Percentiles rank a stretch among this genome's conserved stretches.
Conservation (phyloP, 2,888 invertebrate genomes). For the Cacoxenus indagator region DNA sequence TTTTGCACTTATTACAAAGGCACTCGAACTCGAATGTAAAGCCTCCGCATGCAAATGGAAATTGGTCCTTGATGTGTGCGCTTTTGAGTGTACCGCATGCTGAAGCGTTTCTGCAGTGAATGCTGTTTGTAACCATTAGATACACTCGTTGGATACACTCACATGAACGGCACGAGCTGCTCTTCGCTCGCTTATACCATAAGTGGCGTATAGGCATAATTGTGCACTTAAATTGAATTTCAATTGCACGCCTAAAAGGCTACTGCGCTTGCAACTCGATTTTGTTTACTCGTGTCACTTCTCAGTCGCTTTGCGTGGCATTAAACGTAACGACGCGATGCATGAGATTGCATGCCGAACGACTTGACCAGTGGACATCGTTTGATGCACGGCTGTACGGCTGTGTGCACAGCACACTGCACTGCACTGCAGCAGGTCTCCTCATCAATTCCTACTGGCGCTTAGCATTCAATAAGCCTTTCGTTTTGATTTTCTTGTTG, state of each 20-base stretch:
- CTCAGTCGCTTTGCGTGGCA: not conserved
- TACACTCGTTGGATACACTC: not conserved
- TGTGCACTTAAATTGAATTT: slow-evolving; percentile 21
- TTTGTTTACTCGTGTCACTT: not conserved
- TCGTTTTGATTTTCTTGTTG: not conserved
- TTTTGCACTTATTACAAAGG: not conserved
- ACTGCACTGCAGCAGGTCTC: no score
- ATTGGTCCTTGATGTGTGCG: slow-evolving; percentile 6
- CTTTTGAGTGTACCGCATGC: not conserved
- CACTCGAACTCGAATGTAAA: not conserved
- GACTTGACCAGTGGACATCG: no score
- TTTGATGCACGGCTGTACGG: no score
- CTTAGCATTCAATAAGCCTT: not conserved
- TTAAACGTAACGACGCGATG: not conserved
- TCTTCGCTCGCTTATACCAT: not conserved
- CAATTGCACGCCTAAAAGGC: slow-evolving; percentile 12
- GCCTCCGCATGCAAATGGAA: not conserved
- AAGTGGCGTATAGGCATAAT: slow-evolving; percentile 2
- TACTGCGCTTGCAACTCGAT: not conserved
- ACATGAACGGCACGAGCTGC: not conserved
- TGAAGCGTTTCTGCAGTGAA: not conserved
- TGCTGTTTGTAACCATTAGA: not conserved
- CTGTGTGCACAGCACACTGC: no score
- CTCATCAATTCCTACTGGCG: no score
- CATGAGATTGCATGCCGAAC: no score